phyloP scores from a whole-genome alignment of 2,888 invertebrate species.

The Synergus itoensis region DNA sequence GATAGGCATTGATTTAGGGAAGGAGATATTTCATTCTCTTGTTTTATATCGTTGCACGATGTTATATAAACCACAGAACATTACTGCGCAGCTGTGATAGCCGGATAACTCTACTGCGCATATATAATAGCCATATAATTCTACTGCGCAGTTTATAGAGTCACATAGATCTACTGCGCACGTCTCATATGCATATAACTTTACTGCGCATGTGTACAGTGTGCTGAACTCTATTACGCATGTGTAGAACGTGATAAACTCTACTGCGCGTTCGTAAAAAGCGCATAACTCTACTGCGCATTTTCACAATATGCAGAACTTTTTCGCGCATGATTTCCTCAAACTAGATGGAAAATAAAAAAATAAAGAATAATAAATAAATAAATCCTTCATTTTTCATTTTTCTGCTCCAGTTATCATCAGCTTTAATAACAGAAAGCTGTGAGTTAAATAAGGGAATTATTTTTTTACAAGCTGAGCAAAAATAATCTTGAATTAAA shows the following conservation, averaged over 20 bases:
- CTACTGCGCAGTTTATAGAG: not conserved
- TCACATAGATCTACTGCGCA: not conserved
- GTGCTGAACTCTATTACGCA: not conserved
- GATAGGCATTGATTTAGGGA: not conserved
- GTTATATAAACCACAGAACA: not conserved
- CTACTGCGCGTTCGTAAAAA: too few species aligned
- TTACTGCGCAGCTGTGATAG: not conserved
- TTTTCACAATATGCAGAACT: too few species aligned
- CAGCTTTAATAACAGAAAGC: not conserved
- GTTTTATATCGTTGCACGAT: not conserved
- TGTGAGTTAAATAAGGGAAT: not conserved
- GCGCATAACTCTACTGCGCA: not conserved
- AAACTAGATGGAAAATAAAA: not conserved
- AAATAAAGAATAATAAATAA: not conserved
- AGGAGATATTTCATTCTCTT: not conserved
- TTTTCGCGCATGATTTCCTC: not conserved
- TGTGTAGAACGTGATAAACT: too few species aligned
- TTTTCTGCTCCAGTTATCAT: not conserved
- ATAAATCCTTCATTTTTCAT: too few species aligned
- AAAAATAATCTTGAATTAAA: not conserved
- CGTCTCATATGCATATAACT: not conserved
- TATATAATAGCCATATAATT: not conserved
- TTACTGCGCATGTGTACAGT: not conserved
- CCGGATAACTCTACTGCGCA: not conserved
- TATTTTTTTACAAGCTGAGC: not conserved